Conservation (phyloP, 2,113 vertebrate genomes). For the Centropus bengalensis region DNA sequence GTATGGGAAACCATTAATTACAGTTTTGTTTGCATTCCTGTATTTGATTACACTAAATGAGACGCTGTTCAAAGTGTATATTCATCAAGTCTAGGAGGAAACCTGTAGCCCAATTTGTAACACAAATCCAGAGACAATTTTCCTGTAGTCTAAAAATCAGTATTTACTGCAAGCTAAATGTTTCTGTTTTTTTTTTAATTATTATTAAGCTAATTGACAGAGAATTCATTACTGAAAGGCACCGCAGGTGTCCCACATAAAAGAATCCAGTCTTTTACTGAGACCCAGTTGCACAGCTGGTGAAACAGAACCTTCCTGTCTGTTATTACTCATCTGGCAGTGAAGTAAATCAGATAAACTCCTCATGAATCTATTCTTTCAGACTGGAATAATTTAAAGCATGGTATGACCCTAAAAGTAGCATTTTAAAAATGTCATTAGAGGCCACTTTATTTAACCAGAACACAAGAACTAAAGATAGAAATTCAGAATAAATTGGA, state of each 20-base stretch:
- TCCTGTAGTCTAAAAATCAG: neutral
- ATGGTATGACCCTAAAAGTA: neutral
- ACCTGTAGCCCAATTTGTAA: neutral
- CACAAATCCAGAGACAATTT: neutral
- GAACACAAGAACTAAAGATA: neutral
- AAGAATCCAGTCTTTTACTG: neutral
- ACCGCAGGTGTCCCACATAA: neutral
- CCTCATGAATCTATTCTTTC: slow-evolving; percentile 25
- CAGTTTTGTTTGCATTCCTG: neutral
- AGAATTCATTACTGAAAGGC: neutral
- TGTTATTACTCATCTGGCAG: neutral
- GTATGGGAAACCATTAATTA: neutral
- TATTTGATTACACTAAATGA: neutral
- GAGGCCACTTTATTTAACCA: neutral
- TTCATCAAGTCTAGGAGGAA: neutral
- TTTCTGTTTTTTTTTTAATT: neutral
- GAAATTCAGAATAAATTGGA: neutral
- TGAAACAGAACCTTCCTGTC: neutral
- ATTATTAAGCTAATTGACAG: neutral
- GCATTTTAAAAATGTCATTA: slow-evolving; percentile 1
- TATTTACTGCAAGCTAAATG: neutral
- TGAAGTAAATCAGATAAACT: slow-evolving; percentile 32
- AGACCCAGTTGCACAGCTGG: neutral
- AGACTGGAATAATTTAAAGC: slow-evolving; percentile 22
- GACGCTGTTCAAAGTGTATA: neutral